These are phyloP conservation scores for Pecten maximus DNA, from an alignment of 2,888 invertebrate species.

Conservation along the genomic window DNA sequence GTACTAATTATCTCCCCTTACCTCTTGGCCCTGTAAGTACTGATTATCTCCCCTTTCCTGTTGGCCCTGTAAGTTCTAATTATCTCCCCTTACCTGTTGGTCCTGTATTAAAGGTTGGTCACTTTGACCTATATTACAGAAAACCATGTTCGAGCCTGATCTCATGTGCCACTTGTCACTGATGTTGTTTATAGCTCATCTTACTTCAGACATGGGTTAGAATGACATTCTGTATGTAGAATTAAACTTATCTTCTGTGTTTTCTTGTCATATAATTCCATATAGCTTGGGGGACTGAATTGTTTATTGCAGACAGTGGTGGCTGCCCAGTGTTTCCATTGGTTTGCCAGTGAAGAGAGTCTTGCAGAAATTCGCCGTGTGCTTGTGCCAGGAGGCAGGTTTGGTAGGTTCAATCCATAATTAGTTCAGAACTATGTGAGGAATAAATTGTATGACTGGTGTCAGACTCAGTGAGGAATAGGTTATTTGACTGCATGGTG, in stretches of 20 bases:
- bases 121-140: too few relatives aligned
- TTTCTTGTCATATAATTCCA: too few relatives aligned
- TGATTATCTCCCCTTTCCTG: background rate
- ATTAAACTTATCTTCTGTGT: too few relatives aligned
- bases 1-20: constrained; percentile 10
- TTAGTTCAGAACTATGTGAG: background rate
- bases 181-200: too few relatives aligned
- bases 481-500: background rate
- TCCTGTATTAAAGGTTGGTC: too few relatives aligned
- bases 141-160: too few relatives aligned
- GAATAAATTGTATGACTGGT: background rate
- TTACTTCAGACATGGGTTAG: too few relatives aligned
- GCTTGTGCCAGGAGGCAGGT: constrained; percentile 65
- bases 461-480: background rate
- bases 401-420: constrained; percentile 54
- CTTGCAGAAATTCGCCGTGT: constrained; percentile 66
- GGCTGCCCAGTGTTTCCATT: constrained; percentile 72
- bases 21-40: too few relatives aligned
- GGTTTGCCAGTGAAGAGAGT: constrained; percentile 65
- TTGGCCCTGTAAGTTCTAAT: too few relatives aligned
- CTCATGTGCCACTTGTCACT: background rate
- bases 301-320: constrained; percentile 62
- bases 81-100: too few relatives aligned
- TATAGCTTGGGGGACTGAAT: too few relatives aligned
- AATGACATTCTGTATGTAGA: too few relatives aligned